Percentiles rank a stretch among this genome's conserved stretches.
Conservation (phyloP, 2,888 invertebrate genomes). For the Lamellibrachia columna region DNA sequence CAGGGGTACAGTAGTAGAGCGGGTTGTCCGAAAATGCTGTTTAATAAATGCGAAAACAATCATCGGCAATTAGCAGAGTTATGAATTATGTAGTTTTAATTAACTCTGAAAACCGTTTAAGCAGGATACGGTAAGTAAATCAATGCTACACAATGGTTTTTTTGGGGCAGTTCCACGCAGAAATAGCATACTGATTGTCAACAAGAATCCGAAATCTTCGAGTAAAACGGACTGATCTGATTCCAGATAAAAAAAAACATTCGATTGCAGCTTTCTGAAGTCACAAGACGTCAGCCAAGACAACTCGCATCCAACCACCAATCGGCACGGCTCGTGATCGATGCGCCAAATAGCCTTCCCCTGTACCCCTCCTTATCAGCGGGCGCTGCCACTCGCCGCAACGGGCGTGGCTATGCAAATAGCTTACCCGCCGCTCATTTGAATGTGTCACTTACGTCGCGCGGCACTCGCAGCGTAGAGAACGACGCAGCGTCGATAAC, state of each 20-base stretch:
- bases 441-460: constrained; percentile 3
- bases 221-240: neutral
- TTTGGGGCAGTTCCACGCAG: neutral
- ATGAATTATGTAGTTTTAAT: neutral
- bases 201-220: neutral
- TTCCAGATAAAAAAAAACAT: neutral
- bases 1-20: no score
- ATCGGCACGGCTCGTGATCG: no score
- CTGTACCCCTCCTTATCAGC: neutral
- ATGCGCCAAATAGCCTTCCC: neutral
- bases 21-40: neutral
- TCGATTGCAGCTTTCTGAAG: no score
- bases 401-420: constrained; percentile 1
- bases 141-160: neutral
- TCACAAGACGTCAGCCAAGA: no score
- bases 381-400: neutral
- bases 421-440: neutral
- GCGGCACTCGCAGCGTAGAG: neutral
- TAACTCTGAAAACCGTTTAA: neutral
- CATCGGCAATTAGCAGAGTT: neutral
- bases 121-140: neutral
- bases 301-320: no score
- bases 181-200: neutral
- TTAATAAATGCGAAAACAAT: neutral
- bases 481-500: neutral